phyloP scores from a whole-genome alignment of 2,888 invertebrate species.

The Kuschelorhynchus macadamiae region DNA sequence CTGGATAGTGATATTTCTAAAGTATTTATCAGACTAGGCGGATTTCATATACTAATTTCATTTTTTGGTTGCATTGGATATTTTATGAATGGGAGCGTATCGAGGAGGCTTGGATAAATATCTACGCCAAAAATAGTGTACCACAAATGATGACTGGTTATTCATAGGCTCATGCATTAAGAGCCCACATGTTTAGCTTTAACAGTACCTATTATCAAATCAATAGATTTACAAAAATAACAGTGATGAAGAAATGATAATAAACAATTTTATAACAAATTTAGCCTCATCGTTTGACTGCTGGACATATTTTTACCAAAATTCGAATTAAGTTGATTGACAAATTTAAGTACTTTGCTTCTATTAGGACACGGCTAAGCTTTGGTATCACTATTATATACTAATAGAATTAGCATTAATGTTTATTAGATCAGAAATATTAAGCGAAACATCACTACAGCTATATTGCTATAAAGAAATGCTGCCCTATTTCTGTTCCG shows the following conservation, averaged over 20 bases:
- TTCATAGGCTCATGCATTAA: background rate
- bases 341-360: background rate
- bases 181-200: background rate
- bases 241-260: background rate
- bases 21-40: background rate
- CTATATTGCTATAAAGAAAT: background rate
- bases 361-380: background rate
- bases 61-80: background rate
- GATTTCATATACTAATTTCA: background rate
- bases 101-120: background rate
- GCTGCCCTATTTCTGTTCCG: background rate
- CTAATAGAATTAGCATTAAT: background rate
- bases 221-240: background rate
- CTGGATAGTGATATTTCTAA: too few relatives aligned
- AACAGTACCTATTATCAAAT: background rate
- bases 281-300: background rate
- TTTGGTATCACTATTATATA: background rate
- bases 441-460: background rate
- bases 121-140: background rate
- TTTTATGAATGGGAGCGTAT: background rate
- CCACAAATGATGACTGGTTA: background rate
- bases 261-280: background rate
- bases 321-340: background rate
- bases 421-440: background rate
- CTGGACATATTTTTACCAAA: background rate